Percentiles rank a stretch among this genome's conserved stretches.
phyloP scores from a whole-genome alignment of 2,113 vertebrate species.

The Pterocles burchelli region DNA sequence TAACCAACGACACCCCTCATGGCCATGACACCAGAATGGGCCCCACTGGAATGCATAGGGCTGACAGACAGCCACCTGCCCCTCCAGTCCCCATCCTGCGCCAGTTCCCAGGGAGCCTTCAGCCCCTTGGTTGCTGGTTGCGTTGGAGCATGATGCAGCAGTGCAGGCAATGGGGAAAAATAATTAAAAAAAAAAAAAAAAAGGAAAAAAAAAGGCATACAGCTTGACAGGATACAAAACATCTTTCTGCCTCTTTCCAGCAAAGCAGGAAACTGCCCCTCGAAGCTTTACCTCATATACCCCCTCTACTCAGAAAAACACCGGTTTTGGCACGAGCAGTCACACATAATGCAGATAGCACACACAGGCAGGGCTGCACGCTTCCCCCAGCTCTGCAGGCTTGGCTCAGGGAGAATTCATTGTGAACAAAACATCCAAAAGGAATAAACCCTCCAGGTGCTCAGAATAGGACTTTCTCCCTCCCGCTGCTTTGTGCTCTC shows the following conservation, averaged over 20 bases:
- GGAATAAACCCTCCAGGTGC: neutral
- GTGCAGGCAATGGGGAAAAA: neutral
- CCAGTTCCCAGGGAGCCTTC: neutral
- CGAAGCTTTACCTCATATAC: neutral
- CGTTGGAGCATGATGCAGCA: neutral
- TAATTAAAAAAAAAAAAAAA: neutral
- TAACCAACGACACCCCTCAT: neutral
- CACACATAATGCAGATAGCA: neutral
- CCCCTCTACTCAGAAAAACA: neutral
- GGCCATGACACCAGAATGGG: slow-evolving; percentile 30
- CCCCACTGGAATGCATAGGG: neutral
- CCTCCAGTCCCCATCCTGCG: neutral
- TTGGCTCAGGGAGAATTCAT: neutral
- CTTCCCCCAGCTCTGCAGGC: neutral
- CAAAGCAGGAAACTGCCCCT: neutral
- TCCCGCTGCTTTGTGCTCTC: neutral
- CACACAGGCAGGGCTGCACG: neutral
- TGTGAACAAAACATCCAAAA: neutral
- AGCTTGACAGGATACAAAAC: slow-evolving; percentile 22
- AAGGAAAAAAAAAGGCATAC: neutral
- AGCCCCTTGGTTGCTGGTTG: neutral
- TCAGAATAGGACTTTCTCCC: neutral
- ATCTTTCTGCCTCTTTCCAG: neutral
- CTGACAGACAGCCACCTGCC: neutral
- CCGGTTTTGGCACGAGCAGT: neutral